Evolutionary conservation across 2,113 vertebrate species (phyloP).

Genomic region (Sitta europaea): DNA sequence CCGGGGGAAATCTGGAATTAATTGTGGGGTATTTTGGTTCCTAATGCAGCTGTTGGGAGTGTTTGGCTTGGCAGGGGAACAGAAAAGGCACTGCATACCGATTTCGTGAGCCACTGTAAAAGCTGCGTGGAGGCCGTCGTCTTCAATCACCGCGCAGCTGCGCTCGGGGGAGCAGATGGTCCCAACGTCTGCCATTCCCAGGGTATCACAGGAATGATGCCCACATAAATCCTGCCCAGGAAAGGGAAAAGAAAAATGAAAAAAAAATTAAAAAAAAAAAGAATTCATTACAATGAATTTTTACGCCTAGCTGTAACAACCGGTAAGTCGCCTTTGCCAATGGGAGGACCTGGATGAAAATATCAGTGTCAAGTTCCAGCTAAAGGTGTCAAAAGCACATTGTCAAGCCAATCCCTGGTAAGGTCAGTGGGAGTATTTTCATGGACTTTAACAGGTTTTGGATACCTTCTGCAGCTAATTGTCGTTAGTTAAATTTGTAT

Average conservation of each 20-base stretch:
- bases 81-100: slow-evolving; percentile 83
- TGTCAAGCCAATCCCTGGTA: neutral
- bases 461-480: neutral
- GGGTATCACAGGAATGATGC: slow-evolving; percentile 97
- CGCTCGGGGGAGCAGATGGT: slow-evolving; percentile 97
- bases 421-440: neutral
- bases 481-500: neutral
- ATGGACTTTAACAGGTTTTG: neutral
- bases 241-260: neutral
- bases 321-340: neutral
- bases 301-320: slow-evolving; percentile 38
- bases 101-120: slow-evolving; percentile 98
- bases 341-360: neutral
- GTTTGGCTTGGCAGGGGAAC: slow-evolving; percentile 81
- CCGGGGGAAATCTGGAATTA: slow-evolving; percentile 79
- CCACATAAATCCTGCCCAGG: slow-evolving; percentile 91
- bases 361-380: neutral
- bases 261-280: slow-evolving; percentile 17
- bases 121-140: slow-evolving; percentile 95
- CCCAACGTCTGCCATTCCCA: slow-evolving; percentile 98
- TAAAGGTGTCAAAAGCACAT: neutral
- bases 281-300: slow-evolving; percentile 55
- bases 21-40: slow-evolving; percentile 75
- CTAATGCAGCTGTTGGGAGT: slow-evolving; percentile 79
- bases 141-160: slow-evolving; percentile 98